These are phyloP conservation scores for Caenorhabditis macrosperma DNA, from an alignment of 2,888 invertebrate genomes.

Conservation along the genomic window DNA sequence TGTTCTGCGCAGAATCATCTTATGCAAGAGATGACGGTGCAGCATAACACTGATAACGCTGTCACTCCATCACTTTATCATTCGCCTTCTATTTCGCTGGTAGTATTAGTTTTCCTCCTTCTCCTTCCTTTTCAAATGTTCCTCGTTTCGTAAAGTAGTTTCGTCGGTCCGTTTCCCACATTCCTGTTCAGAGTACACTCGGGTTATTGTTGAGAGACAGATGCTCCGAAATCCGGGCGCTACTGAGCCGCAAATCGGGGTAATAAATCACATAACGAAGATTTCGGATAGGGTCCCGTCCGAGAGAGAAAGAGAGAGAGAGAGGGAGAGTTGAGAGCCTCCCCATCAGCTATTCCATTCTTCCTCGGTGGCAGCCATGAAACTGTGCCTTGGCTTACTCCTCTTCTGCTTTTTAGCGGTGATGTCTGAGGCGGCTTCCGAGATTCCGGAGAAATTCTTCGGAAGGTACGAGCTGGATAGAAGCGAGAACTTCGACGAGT, in stretches of 20 bases:
- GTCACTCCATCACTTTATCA: constrained; percentile 21
- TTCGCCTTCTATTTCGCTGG: background rate
- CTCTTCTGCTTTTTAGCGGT: constrained; percentile 42
- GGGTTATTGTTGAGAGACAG: constrained; percentile 39
- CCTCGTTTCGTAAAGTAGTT: background rate
- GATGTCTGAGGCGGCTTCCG: constrained; percentile 42
- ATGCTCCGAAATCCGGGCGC: constrained; percentile 23
- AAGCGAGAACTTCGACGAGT: constrained; percentile 80
- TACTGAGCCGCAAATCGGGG: constrained; percentile 6
- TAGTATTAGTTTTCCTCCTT: background rate
- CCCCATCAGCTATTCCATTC: constrained; percentile 1
- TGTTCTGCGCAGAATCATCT: constrained; percentile 32
- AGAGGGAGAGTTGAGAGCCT: constrained; percentile 23
- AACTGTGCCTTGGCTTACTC: constrained; percentile 28
- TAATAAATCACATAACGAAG: constrained; percentile 39
- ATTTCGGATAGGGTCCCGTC: background rate
- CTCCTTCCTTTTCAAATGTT: background rate
- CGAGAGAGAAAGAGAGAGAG: constrained; percentile 18
- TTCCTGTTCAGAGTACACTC: constrained; percentile 21
- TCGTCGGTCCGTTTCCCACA: background rate
- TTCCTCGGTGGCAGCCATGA: background rate
- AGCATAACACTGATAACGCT: constrained; percentile 42
- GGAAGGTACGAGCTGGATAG: constrained; percentile 75
- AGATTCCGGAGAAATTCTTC: constrained; percentile 75
- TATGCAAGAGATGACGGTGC: constrained; percentile 54